Conservation (phyloP, 2,888 invertebrate species). For the Tetragonisca angustula region DNA sequence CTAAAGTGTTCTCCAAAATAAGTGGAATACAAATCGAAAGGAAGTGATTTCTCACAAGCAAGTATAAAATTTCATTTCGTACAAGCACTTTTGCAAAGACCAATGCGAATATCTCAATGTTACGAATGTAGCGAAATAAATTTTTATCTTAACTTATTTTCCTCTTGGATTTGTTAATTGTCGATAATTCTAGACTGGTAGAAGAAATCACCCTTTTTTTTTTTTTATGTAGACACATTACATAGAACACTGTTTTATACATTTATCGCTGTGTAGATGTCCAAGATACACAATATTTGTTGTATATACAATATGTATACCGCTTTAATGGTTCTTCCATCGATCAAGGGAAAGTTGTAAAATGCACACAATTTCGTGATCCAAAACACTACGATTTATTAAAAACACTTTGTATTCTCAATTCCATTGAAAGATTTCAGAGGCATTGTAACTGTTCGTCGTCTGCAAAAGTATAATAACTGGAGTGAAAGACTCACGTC, state of each 20-base stretch:
- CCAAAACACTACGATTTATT: not conserved
- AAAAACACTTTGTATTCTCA: not conserved
- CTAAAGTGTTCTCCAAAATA: slow-evolving; percentile 25
- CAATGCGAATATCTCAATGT: too few relatives aligned
- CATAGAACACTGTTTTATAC: slow-evolving; percentile 12
- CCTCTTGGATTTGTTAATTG: not conserved
- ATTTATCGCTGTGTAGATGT: slow-evolving; percentile 17
- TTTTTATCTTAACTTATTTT: not conserved
- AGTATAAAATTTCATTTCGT: not conserved
- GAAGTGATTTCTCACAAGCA: not conserved
- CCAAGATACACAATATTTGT: slow-evolving; percentile 5
- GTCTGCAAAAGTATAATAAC: not conserved
- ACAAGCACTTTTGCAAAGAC: too few relatives aligned
- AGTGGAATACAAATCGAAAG: not conserved
- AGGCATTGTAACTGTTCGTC: not conserved
- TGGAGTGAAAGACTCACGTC: too few relatives aligned
- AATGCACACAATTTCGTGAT: not conserved
- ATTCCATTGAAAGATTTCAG: not conserved
- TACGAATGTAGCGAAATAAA: not conserved
- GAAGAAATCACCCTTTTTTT: not conserved
- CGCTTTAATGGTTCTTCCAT: not conserved
- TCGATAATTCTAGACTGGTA: not conserved
- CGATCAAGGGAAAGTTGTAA: not conserved
- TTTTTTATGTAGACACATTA: not conserved
- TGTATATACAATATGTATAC: slow-evolving; percentile 55